A percentile compares a stretch with the other conserved stretches of the same genome.
These are phyloP conservation scores for Plodia interpunctella DNA, from an alignment of 1,140 invertebrate genomes.

Conservation along the genomic window DNA sequence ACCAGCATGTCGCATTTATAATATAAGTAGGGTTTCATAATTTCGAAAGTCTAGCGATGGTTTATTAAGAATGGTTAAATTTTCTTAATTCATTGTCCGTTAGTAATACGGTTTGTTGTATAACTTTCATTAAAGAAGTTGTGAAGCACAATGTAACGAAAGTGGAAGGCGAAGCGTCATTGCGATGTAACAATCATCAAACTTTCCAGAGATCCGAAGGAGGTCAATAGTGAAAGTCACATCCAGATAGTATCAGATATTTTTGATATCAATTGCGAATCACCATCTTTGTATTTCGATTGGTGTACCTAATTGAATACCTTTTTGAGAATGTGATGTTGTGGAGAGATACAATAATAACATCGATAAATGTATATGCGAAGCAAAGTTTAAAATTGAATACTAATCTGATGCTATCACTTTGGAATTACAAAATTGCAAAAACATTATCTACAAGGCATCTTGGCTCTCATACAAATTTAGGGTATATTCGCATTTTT, in stretches of 20 bases:
- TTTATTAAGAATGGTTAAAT: no score
- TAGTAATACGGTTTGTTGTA: background rate
- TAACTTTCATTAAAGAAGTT: slow-evolving; percentile 3
- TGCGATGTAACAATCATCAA: slow-evolving; percentile 17
- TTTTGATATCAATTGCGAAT: slow-evolving; percentile 1
- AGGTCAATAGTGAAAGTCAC: slow-evolving; percentile 15
- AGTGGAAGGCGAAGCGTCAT: slow-evolving; percentile 1
- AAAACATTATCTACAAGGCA: no score
- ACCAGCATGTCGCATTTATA: no score
- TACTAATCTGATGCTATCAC: no score
- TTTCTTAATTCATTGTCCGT: background rate
- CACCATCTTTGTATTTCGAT: background rate
- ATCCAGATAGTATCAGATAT: background rate
- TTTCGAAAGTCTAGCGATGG: no score
- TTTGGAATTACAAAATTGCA: no score
- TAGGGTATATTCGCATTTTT: no score
- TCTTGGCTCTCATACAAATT: no score
- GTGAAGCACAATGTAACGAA: background rate
- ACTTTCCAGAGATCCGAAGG: slow-evolving; percentile 11
- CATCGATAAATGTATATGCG: background rate
- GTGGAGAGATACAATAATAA: background rate
- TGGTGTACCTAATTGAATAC: background rate
- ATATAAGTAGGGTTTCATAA: no score
- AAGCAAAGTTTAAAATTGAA: no score
- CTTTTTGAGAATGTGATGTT: background rate